Base-by-base conservation (phyloP, 2,113 vertebrate species). In the Balaenoptera acutorostrata region DNA sequence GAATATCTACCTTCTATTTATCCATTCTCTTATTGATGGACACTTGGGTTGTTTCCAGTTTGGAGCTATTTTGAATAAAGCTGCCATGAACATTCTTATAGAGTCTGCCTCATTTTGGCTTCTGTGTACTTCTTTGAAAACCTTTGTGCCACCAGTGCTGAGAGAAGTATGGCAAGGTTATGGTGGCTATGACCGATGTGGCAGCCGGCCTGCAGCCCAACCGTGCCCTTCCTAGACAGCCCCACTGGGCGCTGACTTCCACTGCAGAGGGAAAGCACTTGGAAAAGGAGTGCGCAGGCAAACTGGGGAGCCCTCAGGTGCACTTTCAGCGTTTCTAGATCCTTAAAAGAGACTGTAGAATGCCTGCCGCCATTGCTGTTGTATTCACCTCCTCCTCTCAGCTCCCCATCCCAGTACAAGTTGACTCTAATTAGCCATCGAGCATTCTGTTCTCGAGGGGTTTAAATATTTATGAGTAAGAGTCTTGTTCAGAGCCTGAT, bases 391-490 rank as follows among this genome's bases (percentile, higher is more conserved):
- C 61, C 64, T 29, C 55, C 25, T 59, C 64, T 77, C 85, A 84
- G 72, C 49, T 83, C 36, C 44, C 29, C n/a, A 49, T 64, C 72
- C 36, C 77, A 75, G 21, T 17, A 71, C 33, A 93, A 87, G 68
- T 69, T 95, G 85, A 91, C 81, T 96, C 33, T 97, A 36, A 93
- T 96, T 88, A 97, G 85, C 85, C 57, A 71, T 81, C 59, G 72
- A 95, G 88, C 68, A 84, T 61, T 94, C 69, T 87, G 59, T 92
- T 84, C 57, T 89, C 4, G 7, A 88, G n/a, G 63, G 75, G 14
- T 97, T 98, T 90, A 98, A 98, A 97, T 90, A 98, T 98, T 98
- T 80, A 98, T 98, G 86, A 97, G 87, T 49, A 72, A 92, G 97
- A 90, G 93, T 97, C 95, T 95, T 95, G 80, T 97, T 98, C 97